A percentile compares a stretch with the other conserved stretches of the same genome.
Evolutionary conservation across 2,113 vertebrate species (phyloP).

Genomic region (Ageneiosus marmoratus): DNA sequence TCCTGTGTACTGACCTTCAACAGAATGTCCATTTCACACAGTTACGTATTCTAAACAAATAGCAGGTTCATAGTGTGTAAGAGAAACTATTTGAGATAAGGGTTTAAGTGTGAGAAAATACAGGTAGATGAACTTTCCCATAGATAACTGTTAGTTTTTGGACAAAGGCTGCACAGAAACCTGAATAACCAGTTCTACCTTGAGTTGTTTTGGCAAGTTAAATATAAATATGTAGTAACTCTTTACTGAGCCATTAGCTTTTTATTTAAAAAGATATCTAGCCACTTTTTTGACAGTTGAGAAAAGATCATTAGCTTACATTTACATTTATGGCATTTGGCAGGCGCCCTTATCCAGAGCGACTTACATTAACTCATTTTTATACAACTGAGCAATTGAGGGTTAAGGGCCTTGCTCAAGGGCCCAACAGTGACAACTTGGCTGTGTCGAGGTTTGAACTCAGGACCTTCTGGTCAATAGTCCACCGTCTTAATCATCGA

Average conservation of each 20-base stretch:
- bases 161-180: constrained; percentile 23
- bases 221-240: constrained; percentile 7
- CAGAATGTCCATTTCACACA: constrained; percentile 5
- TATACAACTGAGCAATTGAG: too few species aligned
- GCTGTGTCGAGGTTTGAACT: too few species aligned
- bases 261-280: neutral
- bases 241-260: neutral
- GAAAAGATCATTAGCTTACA: neutral
- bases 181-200: constrained; percentile 39
- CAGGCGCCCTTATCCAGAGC: too few species aligned
- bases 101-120: constrained; percentile 35
- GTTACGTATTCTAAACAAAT: constrained; percentile 12
- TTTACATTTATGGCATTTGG: too few species aligned
- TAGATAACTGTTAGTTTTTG: neutral
- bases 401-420: too few species aligned
- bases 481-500: too few species aligned
- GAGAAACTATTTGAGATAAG: neutral
- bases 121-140: constrained; percentile 24
- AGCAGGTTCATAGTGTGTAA: neutral
- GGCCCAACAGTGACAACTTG: too few species aligned
- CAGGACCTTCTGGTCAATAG: too few species aligned
- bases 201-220: constrained; percentile 44
- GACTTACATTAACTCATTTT: too few species aligned
- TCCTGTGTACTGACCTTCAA: constrained; percentile 37
- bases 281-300: neutral